A percentile compares a stretch with the other conserved stretches of the same genome.
Conservation (phyloP, 2,888 invertebrate species). For the Drosophila falleni region DNA sequence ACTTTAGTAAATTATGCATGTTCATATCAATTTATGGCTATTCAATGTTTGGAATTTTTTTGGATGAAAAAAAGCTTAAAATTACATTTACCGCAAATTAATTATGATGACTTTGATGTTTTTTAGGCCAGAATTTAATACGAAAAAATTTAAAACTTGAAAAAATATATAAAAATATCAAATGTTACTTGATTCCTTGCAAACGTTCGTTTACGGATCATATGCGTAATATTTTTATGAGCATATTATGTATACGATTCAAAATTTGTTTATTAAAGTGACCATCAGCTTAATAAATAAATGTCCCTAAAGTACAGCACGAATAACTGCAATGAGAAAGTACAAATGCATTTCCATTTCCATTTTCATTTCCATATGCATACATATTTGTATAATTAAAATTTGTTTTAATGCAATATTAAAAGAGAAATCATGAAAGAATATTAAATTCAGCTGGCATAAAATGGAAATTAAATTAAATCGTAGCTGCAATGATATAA, state of each 20-base stretch:
- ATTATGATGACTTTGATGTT: neutral
- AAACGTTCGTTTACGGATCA: neutral
- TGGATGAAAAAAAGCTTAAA: neutral
- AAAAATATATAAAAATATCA: neutral
- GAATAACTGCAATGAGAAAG: neutral
- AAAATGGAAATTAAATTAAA: constrained; percentile 57
- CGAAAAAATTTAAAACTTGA: neutral
- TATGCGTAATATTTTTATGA: neutral
- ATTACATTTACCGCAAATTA: neutral
- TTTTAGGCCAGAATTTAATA: neutral
- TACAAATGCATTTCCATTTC: constrained; percentile 8
- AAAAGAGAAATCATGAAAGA: constrained; percentile 36
- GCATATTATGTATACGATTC: constrained; percentile 1
- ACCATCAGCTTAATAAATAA: neutral
- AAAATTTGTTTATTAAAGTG: constrained; percentile 4
- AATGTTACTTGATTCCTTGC: neutral
- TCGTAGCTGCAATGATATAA: constrained; percentile 35
- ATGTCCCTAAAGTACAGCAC: neutral
- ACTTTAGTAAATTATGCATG: neutral
- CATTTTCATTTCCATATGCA: constrained; percentile 1
- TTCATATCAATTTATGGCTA: neutral
- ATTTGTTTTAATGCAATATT: constrained; percentile 33
- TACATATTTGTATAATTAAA: constrained; percentile 17
- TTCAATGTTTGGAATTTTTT: neutral
- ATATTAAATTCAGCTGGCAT: constrained; percentile 32